These are phyloP conservation scores for Hippocampus kuda DNA, from an alignment of 2,797 vertebrate genomes.

Conservation along the genomic window DNA sequence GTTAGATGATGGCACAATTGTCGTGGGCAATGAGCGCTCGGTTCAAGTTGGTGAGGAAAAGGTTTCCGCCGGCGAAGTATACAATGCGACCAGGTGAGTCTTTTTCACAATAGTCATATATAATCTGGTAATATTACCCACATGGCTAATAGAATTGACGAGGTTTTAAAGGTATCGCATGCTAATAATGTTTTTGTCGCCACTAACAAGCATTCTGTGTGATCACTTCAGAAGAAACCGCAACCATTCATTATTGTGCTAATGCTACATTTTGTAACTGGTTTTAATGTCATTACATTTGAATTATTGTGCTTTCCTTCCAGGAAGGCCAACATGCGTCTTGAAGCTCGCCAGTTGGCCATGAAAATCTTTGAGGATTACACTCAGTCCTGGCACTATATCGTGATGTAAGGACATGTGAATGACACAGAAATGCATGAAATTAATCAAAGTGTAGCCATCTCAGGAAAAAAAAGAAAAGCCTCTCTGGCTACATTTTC, in stretches of 20 bases:
- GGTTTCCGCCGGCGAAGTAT: slow-evolving; percentile 75
- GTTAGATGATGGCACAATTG: slow-evolving; percentile 69
- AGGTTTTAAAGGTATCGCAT: not conserved
- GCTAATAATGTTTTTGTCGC: too few relatives aligned
- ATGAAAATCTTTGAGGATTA: slow-evolving; percentile 97
- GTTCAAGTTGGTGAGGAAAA: slow-evolving; percentile 48
- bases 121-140: not conserved
- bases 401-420: slow-evolving; percentile 77
- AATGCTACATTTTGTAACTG: not conserved
- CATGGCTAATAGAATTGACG: not conserved
- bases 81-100: slow-evolving; percentile 84
- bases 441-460: too few relatives aligned
- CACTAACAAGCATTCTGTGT: not conserved
- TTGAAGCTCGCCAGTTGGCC: slow-evolving; percentile 80
- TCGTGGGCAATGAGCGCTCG: slow-evolving; percentile 77
- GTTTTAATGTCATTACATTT: not conserved
- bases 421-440: not conserved
- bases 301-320: not conserved
- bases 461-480: not conserved
- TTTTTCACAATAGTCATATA: not conserved
- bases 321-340: slow-evolving; percentile 80
- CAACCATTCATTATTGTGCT: not conserved
- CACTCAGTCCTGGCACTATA: slow-evolving; percentile 94
- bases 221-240: not conserved
- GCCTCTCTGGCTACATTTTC: not conserved